Conservation (phyloP, 2,888 invertebrate genomes). For the Myathropa florea region DNA sequence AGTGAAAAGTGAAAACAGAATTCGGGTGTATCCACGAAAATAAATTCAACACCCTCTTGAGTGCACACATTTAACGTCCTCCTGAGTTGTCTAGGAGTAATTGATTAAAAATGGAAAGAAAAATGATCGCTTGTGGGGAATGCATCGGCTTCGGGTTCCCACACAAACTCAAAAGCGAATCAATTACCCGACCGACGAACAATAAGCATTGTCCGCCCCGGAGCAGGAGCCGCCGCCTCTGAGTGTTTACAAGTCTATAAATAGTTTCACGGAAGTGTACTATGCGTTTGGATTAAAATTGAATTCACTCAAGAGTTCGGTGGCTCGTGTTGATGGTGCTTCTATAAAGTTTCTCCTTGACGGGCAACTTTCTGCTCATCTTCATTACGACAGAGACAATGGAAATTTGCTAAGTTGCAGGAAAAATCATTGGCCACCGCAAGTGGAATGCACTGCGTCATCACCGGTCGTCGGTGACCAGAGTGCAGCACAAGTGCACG, state of each 20-base stretch:
- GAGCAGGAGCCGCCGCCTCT: background rate
- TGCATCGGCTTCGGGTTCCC: slow-evolving; percentile 33
- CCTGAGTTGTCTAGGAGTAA: background rate
- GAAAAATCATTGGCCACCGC: background rate
- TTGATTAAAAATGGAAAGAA: background rate
- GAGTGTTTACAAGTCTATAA: slow-evolving; percentile 17
- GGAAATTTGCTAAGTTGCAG: slow-evolving; percentile 12
- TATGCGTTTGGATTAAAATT: slow-evolving; percentile 1
- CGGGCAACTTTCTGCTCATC: background rate
- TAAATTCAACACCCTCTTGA: slow-evolving; percentile 18
- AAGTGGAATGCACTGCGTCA: slow-evolving; percentile 40
- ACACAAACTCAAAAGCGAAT: slow-evolving; percentile 12
- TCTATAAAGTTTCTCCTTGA: background rate
- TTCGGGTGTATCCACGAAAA: slow-evolving; percentile 35
- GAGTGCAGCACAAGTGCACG: background rate
- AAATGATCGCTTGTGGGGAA: background rate
- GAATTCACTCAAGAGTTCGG: background rate
- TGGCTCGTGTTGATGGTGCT: background rate
- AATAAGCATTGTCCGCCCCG: background rate
- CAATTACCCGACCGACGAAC: background rate
- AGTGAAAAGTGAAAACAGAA: slow-evolving; percentile 51
- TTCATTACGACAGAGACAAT: slow-evolving; percentile 20
- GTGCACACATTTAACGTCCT: background rate
- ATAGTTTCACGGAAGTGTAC: slow-evolving; percentile 31
- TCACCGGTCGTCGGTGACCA: slow-evolving; percentile 3